Conservation (phyloP, 2,797 vertebrate species). For the Galago senegalensis region DNA sequence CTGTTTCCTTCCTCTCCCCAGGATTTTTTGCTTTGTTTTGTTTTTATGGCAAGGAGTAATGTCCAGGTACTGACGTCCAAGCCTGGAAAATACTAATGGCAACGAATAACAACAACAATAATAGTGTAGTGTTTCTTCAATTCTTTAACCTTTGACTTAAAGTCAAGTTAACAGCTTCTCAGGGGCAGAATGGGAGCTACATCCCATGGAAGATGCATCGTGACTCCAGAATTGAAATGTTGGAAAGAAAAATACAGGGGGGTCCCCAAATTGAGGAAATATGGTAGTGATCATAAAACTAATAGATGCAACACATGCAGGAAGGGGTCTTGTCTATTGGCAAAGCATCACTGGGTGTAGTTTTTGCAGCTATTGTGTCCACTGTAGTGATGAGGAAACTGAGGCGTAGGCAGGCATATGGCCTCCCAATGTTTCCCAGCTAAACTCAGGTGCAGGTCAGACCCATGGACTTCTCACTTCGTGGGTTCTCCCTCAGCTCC, state of each 20-base stretch:
- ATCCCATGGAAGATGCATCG: not conserved
- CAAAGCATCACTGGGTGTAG: accelerated
- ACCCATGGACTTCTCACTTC: not conserved
- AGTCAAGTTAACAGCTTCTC: not conserved
- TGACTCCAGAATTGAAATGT: not conserved
- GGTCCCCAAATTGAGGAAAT: not conserved
- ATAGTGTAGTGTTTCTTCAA: not conserved
- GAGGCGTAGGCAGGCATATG: accelerated
- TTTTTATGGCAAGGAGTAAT: not conserved
- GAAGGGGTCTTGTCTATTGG: too few species aligned
- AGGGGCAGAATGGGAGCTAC: not conserved
- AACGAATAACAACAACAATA: not conserved
- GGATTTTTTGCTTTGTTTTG: accelerated
- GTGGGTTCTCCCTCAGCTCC: not conserved
- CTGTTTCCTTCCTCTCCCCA: not conserved
- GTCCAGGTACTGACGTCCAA: not conserved
- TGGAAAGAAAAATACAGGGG: not conserved
- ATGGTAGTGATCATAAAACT: not conserved
- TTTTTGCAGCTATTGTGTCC: accelerated
- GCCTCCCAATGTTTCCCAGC: not conserved
- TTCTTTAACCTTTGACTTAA: not conserved
- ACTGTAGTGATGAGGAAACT: not conserved
- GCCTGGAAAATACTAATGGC: not conserved
- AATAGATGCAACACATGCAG: accelerated
- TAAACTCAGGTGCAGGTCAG: not conserved